Conservation (phyloP, 2,797 vertebrate species). For the Triplophysa yarkandensis region DNA sequence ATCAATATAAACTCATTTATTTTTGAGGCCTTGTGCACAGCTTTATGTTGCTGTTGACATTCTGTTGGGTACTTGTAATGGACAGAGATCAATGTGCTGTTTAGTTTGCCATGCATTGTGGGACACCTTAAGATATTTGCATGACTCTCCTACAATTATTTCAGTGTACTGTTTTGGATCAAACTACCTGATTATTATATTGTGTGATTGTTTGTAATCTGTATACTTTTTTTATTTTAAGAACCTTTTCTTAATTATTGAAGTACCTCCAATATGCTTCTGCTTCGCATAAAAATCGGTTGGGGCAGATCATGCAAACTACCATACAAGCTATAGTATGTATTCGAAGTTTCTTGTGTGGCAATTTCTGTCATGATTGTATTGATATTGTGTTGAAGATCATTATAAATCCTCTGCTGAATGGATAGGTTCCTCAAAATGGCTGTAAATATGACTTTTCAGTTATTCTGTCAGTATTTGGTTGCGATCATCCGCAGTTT, state of each 20-base stretch:
- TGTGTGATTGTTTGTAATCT: background rate
- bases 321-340: background rate
- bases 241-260: background rate
- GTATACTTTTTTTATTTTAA: constrained; percentile 8
- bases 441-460: constrained; percentile 7
- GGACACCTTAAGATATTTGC: constrained; percentile 20
- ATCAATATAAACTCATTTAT: constrained; percentile 5
- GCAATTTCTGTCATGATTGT: background rate
- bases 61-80: background rate
- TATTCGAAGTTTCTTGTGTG: background rate
- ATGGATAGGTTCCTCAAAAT: background rate
- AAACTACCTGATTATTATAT: background rate
- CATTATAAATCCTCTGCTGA: background rate
- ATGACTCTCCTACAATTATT: constrained; percentile 16
- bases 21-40: constrained; percentile 25
- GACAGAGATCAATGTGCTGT: constrained; percentile 35
- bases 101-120: constrained; percentile 45
- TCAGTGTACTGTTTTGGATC: background rate
- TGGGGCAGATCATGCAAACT: background rate
- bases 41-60: background rate
- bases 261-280: background rate
- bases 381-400: background rate
- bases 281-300: background rate
- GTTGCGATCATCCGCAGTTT: background rate
- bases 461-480: background rate